phyloP scores from a whole-genome alignment of 1,140 invertebrate genomes.

The Euura lappo region DNA sequence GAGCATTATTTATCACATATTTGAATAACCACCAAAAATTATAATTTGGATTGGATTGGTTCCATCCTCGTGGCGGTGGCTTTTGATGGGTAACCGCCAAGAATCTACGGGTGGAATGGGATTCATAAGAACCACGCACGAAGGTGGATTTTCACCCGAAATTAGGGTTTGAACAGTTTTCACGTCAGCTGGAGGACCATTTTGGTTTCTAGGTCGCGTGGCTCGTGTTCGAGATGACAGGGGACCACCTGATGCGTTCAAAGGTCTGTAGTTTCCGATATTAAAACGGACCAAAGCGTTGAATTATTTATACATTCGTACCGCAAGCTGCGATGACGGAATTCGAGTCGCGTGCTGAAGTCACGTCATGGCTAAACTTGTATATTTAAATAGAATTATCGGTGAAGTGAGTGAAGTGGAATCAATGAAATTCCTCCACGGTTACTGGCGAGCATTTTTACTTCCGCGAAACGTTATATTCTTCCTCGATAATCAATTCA shows the following conservation, averaged over 20 bases:
- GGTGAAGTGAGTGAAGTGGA: neutral
- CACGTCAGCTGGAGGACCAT: neutral
- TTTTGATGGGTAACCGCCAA: too few relatives aligned
- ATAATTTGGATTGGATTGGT: too few relatives aligned
- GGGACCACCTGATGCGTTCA: neutral
- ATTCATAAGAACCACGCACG: too few relatives aligned
- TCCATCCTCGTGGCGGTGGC: too few relatives aligned
- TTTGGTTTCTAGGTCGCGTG: slow-evolving; percentile 5
- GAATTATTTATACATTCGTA: slow-evolving; percentile 7
- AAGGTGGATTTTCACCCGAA: neutral
- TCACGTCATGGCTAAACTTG: neutral
- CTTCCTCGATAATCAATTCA: neutral
- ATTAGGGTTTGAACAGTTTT: neutral
- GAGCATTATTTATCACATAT: too few relatives aligned
- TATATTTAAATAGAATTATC: neutral
- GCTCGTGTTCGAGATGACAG: neutral
- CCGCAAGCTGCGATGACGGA: neutral
- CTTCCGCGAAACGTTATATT: neutral
- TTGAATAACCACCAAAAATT: too few relatives aligned
- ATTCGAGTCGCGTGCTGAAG: slow-evolving; percentile 6
- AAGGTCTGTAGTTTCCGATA: neutral
- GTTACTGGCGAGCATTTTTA: neutral
- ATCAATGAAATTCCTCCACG: slow-evolving; percentile 1
- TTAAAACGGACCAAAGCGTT: neutral
- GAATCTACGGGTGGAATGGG: too few relatives aligned